These are phyloP conservation scores for Chamaea fasciata DNA, from an alignment of 2,113 vertebrate genomes.

Conservation along the genomic window DNA sequence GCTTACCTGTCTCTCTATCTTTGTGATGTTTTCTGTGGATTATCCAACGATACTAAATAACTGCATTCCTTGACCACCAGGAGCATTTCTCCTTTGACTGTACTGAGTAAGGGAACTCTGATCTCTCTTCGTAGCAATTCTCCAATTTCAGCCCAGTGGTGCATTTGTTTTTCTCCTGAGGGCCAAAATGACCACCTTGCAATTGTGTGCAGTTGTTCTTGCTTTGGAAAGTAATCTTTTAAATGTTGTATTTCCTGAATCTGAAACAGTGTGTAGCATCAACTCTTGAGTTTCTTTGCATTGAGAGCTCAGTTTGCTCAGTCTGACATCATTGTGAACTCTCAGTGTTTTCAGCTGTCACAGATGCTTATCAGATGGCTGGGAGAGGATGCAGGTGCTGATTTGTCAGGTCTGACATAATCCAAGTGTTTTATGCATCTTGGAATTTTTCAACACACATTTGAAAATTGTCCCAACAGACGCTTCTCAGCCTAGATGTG, in stretches of 20 bases:
- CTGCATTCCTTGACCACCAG: background rate
- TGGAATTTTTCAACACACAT: background rate
- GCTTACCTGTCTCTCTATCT: background rate
- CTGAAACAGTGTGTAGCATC: background rate
- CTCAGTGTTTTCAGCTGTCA: background rate
- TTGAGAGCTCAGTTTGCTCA: background rate
- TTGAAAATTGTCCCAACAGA: background rate
- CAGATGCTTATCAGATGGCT: slow-evolving; percentile 36
- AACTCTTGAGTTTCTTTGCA: background rate
- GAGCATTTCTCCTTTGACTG: background rate
- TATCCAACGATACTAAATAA: background rate
- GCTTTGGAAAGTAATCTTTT: background rate
- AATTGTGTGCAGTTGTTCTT: background rate
- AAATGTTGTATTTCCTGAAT: background rate
- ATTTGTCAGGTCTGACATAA: slow-evolving; percentile 14
- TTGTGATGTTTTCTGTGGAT: background rate
- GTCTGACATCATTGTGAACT: background rate
- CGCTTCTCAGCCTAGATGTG: background rate
- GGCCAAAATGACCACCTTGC: background rate
- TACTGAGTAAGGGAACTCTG: background rate
- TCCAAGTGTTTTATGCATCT: background rate
- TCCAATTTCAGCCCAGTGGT: background rate
- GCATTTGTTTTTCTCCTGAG: background rate
- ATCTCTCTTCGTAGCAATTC: background rate
- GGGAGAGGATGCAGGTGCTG: background rate